Evolutionary conservation across 2,113 vertebrate species (phyloP).

Genomic region (Calyptommatus sinebrachiatus): DNA sequence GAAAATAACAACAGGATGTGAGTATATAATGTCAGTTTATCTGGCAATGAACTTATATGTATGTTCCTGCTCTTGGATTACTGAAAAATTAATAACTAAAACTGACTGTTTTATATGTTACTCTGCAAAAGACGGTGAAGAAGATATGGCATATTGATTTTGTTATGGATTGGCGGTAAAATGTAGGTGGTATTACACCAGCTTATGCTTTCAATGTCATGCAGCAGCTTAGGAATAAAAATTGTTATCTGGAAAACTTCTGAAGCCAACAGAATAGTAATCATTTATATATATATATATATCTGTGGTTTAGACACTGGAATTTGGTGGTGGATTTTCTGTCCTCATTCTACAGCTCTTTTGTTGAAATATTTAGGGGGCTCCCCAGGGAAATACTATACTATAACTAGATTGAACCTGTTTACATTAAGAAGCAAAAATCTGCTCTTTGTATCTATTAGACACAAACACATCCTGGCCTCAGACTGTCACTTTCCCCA

Average conservation of each 20-base stretch:
- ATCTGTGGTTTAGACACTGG: slow-evolving; percentile 49
- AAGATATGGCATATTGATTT: slow-evolving; percentile 42
- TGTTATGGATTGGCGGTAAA: slow-evolving; percentile 33
- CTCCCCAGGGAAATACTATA: slow-evolving; percentile 46
- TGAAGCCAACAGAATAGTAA: slow-evolving; percentile 62
- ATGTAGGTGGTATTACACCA: slow-evolving; percentile 20
- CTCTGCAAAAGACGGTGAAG: slow-evolving; percentile 35
- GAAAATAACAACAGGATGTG: slow-evolving; percentile 30
- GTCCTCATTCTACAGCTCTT: slow-evolving; percentile 38
- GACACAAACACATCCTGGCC: slow-evolving; percentile 53
- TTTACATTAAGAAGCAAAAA: slow-evolving; percentile 67
- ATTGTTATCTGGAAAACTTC: slow-evolving; percentile 56
- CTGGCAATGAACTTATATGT: slow-evolving; percentile 19
- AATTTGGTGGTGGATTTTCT: slow-evolving; percentile 58
- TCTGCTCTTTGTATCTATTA: slow-evolving; percentile 56
- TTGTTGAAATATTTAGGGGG: slow-evolving; percentile 67
- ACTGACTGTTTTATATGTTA: slow-evolving; percentile 34
- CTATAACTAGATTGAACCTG: slow-evolving; percentile 55
- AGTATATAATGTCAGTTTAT: slow-evolving; percentile 28
- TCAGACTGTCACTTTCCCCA: slow-evolving; percentile 44
- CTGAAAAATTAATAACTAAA: slow-evolving; percentile 48
- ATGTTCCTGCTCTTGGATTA: slow-evolving; percentile 24
- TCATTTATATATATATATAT: slow-evolving; percentile 45
- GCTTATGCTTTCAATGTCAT: slow-evolving; percentile 43
- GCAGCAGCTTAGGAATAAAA: slow-evolving; percentile 55